Evolutionary conservation across 64 coral and sea anemone species (phyloP), one percentile per base, ranked within the genome.

Genomic region (Astreopora myriophthalma): DNA sequence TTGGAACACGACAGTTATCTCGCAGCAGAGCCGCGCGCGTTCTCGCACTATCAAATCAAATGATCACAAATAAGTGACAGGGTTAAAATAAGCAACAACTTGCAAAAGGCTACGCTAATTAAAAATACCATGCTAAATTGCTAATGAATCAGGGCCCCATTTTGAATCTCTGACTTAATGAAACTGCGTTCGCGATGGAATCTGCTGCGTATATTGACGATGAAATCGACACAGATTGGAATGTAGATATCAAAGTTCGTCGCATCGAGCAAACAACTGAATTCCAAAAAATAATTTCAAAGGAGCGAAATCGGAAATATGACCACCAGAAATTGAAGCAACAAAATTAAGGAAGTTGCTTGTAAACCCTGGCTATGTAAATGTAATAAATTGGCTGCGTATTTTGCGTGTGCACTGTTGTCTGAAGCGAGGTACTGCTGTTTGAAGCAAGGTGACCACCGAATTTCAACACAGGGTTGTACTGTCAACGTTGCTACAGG

Each of bases 141-240:
- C 32, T 64, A 64, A 64, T 83, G 48, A 83, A 29, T 57, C 6
- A 22, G 17, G 77, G 52, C 30, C 48, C 29, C 34, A 34, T 60
- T 61, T 8, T 34, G 34, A 57, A 80, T 58, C n/a, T 36, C 33
- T 37, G 33, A 63, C 57, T 64, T 64, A 31, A 19, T 14, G 39
- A 83, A 37, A n/a, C n/a, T n/a, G n/a, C n/a, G n/a, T 57, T 5
- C 19, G 79, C 19, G 23, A 35, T 64, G 79, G 79, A 83, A 83
- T 83, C 79, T 40, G 17, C 19, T 33, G 22, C 8, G 34, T 83
- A 63, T 83, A 64, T 83, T 83, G 13, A 65, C 57, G 37, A 19
- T 1, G 33, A 63, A 58, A 83, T 83, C 55, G 79, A 55, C 29
- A 24, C 10, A 83, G 79, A 83, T 83, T 31, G 79, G 79, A 83